These are phyloP conservation scores for Campylorhamphus procurvoides DNA, from an alignment of 2,113 vertebrate species.

Conservation along the genomic window DNA sequence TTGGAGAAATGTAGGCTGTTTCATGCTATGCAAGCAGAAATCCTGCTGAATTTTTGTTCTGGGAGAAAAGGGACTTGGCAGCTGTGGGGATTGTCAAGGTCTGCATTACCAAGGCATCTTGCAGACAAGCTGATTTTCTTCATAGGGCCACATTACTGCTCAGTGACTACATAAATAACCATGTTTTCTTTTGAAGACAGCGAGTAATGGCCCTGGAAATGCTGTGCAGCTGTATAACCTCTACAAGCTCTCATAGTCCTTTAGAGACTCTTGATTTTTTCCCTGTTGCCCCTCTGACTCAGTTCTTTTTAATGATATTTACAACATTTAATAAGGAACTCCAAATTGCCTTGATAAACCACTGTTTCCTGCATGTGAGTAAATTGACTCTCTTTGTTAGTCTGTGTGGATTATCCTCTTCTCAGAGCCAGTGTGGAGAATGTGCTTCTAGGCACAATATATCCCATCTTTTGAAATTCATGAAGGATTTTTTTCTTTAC, in stretches of 20 bases:
- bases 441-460: background rate
- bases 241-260: background rate
- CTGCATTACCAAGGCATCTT: background rate
- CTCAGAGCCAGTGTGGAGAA: background rate
- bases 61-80: background rate
- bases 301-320: conserved; percentile 4
- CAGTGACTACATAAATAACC: conserved; percentile 29
- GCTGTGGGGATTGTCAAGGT: background rate
- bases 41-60: background rate
- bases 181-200: conserved; percentile 27
- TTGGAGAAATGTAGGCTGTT: background rate
- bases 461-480: background rate
- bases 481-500: background rate
- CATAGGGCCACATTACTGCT: background rate
- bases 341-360: background rate
- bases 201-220: background rate
- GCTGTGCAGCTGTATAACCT: background rate
- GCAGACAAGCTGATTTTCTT: conserved; percentile 23
- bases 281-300: background rate
- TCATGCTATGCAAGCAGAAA: background rate
- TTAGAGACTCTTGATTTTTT: background rate
- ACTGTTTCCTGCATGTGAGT: background rate
- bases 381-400: background rate
- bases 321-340: background rate
- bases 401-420: background rate